Evolutionary conservation across 1,140 invertebrate species (phyloP).

Genomic region (Drosophila jambulina): DNA sequence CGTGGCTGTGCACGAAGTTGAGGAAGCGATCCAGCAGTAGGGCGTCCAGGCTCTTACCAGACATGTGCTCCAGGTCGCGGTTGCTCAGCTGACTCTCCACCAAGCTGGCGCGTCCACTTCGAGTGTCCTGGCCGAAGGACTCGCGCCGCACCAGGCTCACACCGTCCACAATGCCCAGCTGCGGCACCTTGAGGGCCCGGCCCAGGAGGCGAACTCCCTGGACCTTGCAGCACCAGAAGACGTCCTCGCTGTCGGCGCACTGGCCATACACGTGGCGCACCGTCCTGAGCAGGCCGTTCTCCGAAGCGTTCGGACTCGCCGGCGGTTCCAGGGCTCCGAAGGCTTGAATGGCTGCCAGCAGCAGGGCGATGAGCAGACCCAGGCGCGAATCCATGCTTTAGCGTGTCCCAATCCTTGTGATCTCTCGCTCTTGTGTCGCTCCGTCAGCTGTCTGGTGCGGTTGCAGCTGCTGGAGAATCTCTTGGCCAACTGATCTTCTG

Average conservation of each 20-base stretch:
- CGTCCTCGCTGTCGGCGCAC: slow-evolving; percentile 87
- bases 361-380: slow-evolving; percentile 63
- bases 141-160: slow-evolving; percentile 86
- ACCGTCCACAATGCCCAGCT: slow-evolving; percentile 88
- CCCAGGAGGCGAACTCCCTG: slow-evolving; percentile 88
- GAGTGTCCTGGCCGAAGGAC: slow-evolving; percentile 62
- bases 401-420: slow-evolving; percentile 24
- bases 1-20: slow-evolving; percentile 87
- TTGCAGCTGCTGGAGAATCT: slow-evolving; percentile 57
- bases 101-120: slow-evolving; percentile 85
- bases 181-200: slow-evolving; percentile 87
- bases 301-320: slow-evolving; percentile 20
- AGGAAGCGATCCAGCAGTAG: slow-evolving; percentile 87
- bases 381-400: slow-evolving; percentile 67
- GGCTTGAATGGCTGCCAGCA: slow-evolving; percentile 46
- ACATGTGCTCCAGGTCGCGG: slow-evolving; percentile 86
- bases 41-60: slow-evolving; percentile 86
- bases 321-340: slow-evolving; percentile 36
- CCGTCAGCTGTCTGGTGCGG: slow-evolving; percentile 4
- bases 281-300: slow-evolving; percentile 68
- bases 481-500: slow-evolving; percentile 82
- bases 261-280: slow-evolving; percentile 87
- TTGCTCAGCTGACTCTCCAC: slow-evolving; percentile 86
- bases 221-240: slow-evolving; percentile 89
- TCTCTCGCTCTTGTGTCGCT: slow-evolving; percentile 17